Base-by-base conservation (phyloP, 2,888 invertebrate species). In the Neoaliturus tenellus region DNA sequence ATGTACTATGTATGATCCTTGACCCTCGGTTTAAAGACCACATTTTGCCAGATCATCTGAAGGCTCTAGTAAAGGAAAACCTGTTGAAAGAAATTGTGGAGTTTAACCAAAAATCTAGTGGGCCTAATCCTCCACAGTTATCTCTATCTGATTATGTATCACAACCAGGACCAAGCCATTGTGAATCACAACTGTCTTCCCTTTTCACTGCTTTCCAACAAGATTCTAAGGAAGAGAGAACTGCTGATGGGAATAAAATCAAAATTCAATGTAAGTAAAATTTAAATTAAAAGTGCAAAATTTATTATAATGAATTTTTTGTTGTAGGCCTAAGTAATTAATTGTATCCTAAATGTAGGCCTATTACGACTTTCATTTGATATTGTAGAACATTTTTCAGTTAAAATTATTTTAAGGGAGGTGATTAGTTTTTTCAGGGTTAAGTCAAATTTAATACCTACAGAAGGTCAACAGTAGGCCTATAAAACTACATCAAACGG, bases 11-110 rank as follows among this genome's bases (percentile, higher is more conserved):
- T 12, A 62, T 62, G 62, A 12, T 62, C 31, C 62, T 62, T 8
- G 62, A 62, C 25, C 62, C 62, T 10, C 25, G 62, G 4, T 62
- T 62, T 17, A 62, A 62, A 31, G 62, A 62, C 31, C 62, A 62
- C 25, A 62, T 62, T 10, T 31, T 62, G 62, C 62, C 25, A 28
- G 62, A 62, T 5, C 62, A 62, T 23, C 23, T 23, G 31, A 62
- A 23, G 48, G n/a, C 48, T 48, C 17, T 48, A 8, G n/a, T 48
- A 48, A 48, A 48, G 48, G n/a, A 17, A 4, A 48, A 4, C 6
- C 8, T 48, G 6, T 4, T 48, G 4, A 48, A 48, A 48, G 48
- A 48, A 48, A 48, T 48, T 14, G 17, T 48, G n/a, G 48, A 48
- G 48, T 48, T 48, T 4, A 6, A 48, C 17, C 10, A 48, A 48